Percentiles rank a stretch among this genome's conserved stretches.
These are phyloP conservation scores for Centropus bengalensis DNA, from an alignment of 2,113 vertebrate genomes.

Conservation along the genomic window DNA sequence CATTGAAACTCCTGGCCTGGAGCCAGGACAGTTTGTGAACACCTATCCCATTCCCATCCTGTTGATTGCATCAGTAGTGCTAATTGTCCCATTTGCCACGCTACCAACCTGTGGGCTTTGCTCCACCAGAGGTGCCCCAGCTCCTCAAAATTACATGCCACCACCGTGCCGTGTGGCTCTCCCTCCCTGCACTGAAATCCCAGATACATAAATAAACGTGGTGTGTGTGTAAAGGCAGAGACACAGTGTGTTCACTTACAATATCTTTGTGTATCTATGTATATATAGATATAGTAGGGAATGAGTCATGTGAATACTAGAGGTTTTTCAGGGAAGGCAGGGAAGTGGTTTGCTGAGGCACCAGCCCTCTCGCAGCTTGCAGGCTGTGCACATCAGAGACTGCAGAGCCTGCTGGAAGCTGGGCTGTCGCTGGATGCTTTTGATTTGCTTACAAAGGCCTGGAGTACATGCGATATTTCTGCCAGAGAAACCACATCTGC, in stretches of 20 bases:
- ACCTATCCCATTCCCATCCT: fast-evolving
- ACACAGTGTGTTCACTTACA: not conserved
- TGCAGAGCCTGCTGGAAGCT: conserved; percentile 1
- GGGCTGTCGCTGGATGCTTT: not conserved
- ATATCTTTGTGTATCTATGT: not conserved
- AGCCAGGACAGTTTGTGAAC: fast-evolving
- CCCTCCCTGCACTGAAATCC: fast-evolving
- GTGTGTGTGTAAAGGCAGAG: not conserved
- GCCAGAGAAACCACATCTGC: not conserved
- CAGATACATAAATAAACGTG: not conserved
- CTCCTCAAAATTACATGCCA: fast-evolving
- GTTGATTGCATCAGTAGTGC: not conserved
- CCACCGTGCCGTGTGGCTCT: fast-evolving
- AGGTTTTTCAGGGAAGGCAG: not conserved
- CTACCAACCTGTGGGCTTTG: not conserved
- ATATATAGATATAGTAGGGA: not conserved
- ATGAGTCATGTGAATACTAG: not conserved
- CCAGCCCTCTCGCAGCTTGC: not conserved
- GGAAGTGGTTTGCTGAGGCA: not conserved
- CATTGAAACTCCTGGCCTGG: not conserved
- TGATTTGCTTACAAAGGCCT: conserved; percentile 55
- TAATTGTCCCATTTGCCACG: fast-evolving
- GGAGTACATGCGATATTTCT: not conserved
- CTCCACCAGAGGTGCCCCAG: not conserved
- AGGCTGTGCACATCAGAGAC: conserved; percentile 21